These are phyloP conservation scores for Meliscaeva auricollis DNA, from an alignment of 2,888 invertebrate species.

Conservation along the genomic window DNA sequence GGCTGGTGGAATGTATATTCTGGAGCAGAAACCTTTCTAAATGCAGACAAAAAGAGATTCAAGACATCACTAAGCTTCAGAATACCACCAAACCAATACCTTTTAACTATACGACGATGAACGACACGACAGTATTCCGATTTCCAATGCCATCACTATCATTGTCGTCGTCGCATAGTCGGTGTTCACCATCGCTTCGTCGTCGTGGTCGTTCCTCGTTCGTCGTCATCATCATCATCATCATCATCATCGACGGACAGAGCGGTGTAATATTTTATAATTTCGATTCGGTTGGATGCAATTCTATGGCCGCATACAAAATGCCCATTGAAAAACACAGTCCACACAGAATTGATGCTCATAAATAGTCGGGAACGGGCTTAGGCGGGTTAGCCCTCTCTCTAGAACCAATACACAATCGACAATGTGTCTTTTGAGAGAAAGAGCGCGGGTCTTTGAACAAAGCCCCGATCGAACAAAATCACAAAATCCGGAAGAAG, in stretches of 20 bases:
- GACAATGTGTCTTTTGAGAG: slow-evolving; percentile 56
- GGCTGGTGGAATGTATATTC: slow-evolving; percentile 42
- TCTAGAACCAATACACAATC: slow-evolving; percentile 52
- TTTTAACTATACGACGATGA: slow-evolving; percentile 3
- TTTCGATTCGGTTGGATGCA: slow-evolving; percentile 68
- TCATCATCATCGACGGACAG: slow-evolving; percentile 38
- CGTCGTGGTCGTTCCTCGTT: slow-evolving; percentile 33
- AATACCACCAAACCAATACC: slow-evolving; percentile 13
- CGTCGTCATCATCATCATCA: slow-evolving; percentile 46
- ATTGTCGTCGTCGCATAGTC: slow-evolving; percentile 24
- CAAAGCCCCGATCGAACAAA: slow-evolving; percentile 22
- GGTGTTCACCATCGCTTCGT: too few relatives aligned
- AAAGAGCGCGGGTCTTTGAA: slow-evolving; percentile 22
- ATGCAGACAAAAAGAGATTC: slow-evolving; percentile 24
- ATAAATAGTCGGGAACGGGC: slow-evolving; percentile 54
- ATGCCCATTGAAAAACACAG: slow-evolving; percentile 39
- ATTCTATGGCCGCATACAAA: slow-evolving; percentile 44
- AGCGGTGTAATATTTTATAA: slow-evolving; percentile 72
- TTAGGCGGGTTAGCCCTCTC: slow-evolving; percentile 44
- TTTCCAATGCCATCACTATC: slow-evolving; percentile 39
- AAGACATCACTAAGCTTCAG: slow-evolving; percentile 56
- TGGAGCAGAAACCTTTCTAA: slow-evolving; percentile 46
- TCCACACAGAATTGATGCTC: slow-evolving; percentile 58
- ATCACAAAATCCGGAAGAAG: slow-evolving; percentile 68
- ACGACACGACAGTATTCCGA: not conserved